Percentiles rank a stretch among this genome's conserved stretches.
Conservation (phyloP, 2,113 vertebrate genomes). For the Phainopepla nitens region DNA sequence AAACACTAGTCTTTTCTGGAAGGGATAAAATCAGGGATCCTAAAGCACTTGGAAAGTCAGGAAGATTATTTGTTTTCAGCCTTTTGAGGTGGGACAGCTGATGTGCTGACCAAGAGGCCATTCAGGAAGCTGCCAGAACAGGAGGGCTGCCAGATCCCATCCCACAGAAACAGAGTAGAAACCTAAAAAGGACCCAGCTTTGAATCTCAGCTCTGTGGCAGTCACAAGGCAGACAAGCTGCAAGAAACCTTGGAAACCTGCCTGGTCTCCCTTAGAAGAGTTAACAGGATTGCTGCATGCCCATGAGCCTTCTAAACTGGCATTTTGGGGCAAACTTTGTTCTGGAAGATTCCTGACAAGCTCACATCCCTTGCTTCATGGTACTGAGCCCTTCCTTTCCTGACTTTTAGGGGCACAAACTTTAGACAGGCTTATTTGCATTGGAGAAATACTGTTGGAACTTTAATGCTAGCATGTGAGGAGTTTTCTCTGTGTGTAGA, state of each 20-base stretch:
- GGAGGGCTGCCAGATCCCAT: background rate
- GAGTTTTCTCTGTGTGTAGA: conserved; percentile 16
- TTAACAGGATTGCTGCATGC: background rate
- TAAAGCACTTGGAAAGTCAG: background rate
- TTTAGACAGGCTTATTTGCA: background rate
- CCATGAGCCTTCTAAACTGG: background rate
- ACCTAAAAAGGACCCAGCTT: background rate
- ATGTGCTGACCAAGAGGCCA: accelerated
- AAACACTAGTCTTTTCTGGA: background rate
- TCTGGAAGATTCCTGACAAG: background rate
- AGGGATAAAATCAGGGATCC: background rate
- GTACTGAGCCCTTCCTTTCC: background rate
- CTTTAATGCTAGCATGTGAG: background rate
- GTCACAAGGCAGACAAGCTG: background rate
- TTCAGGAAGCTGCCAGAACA: background rate
- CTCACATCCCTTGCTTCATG: background rate
- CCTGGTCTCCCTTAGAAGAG: background rate
- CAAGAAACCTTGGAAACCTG: background rate
- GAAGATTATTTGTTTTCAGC: background rate
- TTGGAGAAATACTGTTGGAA: conserved; percentile 2
- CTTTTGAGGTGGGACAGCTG: background rate
- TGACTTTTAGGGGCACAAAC: background rate
- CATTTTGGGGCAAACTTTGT: background rate
- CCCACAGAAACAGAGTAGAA: background rate
- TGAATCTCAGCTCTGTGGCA: background rate